Evolutionary conservation across 2,113 vertebrate species (phyloP).

Genomic region (Bos indicus): DNA sequence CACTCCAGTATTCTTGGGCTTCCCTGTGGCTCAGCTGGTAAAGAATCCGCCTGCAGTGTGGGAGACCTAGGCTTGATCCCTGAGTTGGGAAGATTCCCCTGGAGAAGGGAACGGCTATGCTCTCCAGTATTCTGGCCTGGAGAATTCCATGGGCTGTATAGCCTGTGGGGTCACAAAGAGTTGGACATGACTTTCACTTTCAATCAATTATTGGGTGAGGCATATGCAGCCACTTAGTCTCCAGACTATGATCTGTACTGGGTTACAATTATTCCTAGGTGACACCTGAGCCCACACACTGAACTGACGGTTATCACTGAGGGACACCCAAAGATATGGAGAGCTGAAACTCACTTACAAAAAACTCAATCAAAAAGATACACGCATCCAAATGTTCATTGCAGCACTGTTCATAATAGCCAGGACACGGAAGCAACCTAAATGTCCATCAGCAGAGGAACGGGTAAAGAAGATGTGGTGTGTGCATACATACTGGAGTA

Average conservation of each 20-base stretch:
- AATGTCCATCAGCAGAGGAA: background rate
- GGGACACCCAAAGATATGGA: background rate
- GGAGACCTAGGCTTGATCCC: background rate
- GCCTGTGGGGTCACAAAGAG: background rate
- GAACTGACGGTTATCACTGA: background rate
- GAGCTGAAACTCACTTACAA: background rate
- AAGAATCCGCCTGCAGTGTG: background rate
- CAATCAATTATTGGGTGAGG: background rate
- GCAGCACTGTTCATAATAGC: background rate
- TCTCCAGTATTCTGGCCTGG: background rate
- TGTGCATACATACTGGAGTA: background rate
- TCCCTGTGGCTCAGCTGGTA: background rate
- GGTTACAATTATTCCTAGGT: background rate
- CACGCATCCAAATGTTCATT: background rate
- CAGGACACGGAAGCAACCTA: background rate
- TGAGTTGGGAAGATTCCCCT: background rate
- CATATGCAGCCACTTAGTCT: background rate
- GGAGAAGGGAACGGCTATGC: background rate
- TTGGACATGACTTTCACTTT: background rate
- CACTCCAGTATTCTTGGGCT: background rate
- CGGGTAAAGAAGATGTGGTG: background rate
- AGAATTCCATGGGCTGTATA: background rate
- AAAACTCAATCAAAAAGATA: background rate
- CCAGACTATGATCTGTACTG: background rate
- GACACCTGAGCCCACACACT: background rate